These are phyloP conservation scores for Tethea ocularis DNA, from an alignment of 2,888 invertebrate species.

Conservation along the genomic window DNA sequence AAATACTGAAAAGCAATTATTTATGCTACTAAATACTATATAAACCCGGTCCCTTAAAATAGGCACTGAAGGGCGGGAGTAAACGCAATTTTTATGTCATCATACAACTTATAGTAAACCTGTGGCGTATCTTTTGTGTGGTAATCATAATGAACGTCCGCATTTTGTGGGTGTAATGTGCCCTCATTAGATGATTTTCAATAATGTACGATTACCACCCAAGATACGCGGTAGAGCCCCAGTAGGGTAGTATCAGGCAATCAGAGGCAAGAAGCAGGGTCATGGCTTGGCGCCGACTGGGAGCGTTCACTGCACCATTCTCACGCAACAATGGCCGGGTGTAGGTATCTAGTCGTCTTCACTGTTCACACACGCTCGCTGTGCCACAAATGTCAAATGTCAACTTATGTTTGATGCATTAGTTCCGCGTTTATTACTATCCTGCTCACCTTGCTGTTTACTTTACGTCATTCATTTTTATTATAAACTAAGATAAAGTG, in stretches of 20 bases:
- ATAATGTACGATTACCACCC: too few relatives aligned
- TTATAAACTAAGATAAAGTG: neutral
- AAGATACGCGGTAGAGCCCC: too few relatives aligned
- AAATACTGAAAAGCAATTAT: too few relatives aligned
- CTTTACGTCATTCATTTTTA: neutral
- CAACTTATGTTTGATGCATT: constrained; percentile 48
- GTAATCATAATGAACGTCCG: too few relatives aligned
- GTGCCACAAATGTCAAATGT: constrained; percentile 52
- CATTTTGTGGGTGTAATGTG: too few relatives aligned
- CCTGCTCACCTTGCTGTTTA: neutral
- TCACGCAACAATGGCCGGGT: constrained; percentile 41
- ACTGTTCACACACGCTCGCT: constrained; percentile 48
- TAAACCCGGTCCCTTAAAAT: too few relatives aligned
- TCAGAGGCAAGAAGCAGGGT: constrained; percentile 39
- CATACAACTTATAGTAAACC: neutral
- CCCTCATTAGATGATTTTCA: too few relatives aligned
- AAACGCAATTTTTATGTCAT: too few relatives aligned
- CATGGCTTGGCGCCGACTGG: constrained; percentile 24
- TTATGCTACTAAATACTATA: too few relatives aligned
- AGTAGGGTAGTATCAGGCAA: constrained; percentile 34
- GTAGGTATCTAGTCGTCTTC: constrained; percentile 39
- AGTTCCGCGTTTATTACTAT: constrained; percentile 44
- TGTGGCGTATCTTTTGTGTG: constrained; percentile 8
- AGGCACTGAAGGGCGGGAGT: too few relatives aligned
- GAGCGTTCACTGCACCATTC: constrained; percentile 49